Conservation (phyloP, 2,888 invertebrate species). For the Troides oblongomaculatus region DNA sequence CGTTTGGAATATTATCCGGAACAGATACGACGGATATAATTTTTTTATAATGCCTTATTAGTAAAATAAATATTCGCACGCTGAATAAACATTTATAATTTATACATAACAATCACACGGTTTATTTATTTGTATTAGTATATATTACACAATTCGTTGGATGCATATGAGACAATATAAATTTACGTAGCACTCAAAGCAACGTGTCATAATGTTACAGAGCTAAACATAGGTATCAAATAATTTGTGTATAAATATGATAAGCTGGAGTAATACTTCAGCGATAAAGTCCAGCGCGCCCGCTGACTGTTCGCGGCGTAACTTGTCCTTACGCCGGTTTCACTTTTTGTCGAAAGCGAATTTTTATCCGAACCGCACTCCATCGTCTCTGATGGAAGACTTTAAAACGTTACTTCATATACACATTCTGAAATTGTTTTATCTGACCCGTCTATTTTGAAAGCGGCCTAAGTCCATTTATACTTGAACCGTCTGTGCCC, state of each 20-base stretch:
- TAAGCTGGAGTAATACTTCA: constrained; percentile 41
- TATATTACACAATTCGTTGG: not conserved
- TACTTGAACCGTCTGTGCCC: too few relatives aligned
- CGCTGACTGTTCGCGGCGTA: constrained; percentile 31
- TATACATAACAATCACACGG: too few relatives aligned
- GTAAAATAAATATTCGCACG: too few relatives aligned
- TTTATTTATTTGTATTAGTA: not conserved
- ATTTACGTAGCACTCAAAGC: constrained; percentile 37
- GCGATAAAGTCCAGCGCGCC: constrained; percentile 37
- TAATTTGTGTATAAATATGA: constrained; percentile 46
- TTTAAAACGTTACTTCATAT: too few relatives aligned
- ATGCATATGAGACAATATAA: not conserved
- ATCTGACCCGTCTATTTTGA: too few relatives aligned
- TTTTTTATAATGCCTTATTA: too few relatives aligned
- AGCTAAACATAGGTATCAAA: constrained; percentile 40
- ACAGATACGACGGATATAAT: too few relatives aligned
- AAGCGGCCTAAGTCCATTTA: too few relatives aligned
- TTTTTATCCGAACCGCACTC: not conserved
- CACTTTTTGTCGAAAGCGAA: constrained; percentile 7
- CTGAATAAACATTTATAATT: too few relatives aligned
- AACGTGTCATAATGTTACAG: constrained; percentile 34
- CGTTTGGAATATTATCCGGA: too few relatives aligned
- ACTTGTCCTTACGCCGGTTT: constrained; percentile 27
- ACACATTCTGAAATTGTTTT: too few relatives aligned
- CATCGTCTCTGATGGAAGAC: not conserved